Base-by-base conservation (phyloP, 1,140 invertebrate species). In the Caenorhabditis remanei region DNA sequence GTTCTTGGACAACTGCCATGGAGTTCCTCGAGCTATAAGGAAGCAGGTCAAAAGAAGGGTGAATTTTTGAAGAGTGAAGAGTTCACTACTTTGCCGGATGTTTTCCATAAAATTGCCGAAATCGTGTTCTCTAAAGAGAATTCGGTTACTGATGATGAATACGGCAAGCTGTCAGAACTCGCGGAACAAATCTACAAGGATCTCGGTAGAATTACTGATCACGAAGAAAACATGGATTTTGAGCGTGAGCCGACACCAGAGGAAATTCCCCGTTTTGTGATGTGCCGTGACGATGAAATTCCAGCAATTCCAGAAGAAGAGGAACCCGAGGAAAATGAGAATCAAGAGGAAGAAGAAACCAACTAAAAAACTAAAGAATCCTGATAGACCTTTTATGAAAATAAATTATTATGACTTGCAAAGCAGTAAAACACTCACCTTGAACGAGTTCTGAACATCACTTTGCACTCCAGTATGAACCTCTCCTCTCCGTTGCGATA, bases 401-500 rank as follows among this genome's bases (percentile, higher is more conserved):
- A 58, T 21, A 19, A 58, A 40, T 7, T 21, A 21, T 40, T 86
- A 6, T 24, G 32, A 32, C 14, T 55, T 58, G 7, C 13, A 58
- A 58, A 13, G 8, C 55, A 55, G 46, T 55, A n/a, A 87, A 41
- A 85, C 14, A 19, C 71, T 41, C 21, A 91, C 91, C 93, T 97
- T 96, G 92, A 99, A 99, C 11, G 97, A 95, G 84, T 95, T 94
- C 0, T 95, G 95, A 46, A 99, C 97, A 93, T 99, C 97, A 84
- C 95, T 94, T 43, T 95, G 95, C 0, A 99, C 97, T 13, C 96
- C 95, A 88, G 96, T 95, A 93, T 99, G 96, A 89, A 99, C 98
- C 83, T 96, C 97, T 13, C 92, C 85, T 14, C 84, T 90, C 79
- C 91, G 55, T 90, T 89, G 89, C 96, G 95, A 19, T 96, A 92